phyloP scores from a whole-genome alignment of 2,113 vertebrate genomes.

The Dicentrarchus labrax region DNA sequence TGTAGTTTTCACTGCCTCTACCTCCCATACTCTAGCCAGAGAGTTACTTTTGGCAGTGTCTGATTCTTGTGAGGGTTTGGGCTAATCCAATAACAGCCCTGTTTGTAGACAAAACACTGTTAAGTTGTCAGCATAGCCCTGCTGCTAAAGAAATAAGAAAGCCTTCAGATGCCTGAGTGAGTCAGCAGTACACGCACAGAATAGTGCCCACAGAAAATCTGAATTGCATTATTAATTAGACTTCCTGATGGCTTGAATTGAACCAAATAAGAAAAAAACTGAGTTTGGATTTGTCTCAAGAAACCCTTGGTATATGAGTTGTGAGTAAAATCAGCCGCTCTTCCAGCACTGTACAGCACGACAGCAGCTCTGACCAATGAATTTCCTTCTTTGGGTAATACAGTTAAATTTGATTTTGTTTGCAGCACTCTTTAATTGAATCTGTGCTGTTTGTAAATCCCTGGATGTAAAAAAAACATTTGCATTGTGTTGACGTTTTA shows the following conservation, averaged over 20 bases:
- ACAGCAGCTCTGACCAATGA: not conserved
- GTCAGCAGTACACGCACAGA: conserved; percentile 57
- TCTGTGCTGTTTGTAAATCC: not conserved
- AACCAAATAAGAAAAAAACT: not conserved
- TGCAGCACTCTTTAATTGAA: not conserved
- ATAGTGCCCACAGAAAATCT: conserved; percentile 33
- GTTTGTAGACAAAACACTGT: conserved; percentile 62
- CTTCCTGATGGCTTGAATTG: not conserved
- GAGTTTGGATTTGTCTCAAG: not conserved
- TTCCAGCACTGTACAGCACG: not conserved
- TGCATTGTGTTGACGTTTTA: not conserved
- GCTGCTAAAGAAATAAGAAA: conserved; percentile 56
- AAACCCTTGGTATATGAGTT: not conserved
- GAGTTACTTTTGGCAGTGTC: conserved; percentile 45
- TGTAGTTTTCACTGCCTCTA: conserved; percentile 14
- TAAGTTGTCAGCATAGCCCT: conserved; percentile 63
- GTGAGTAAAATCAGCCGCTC: not conserved
- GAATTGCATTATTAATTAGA: conserved; percentile 37
- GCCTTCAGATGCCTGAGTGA: conserved; percentile 55
- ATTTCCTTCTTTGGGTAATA: not conserved
- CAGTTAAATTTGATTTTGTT: not conserved
- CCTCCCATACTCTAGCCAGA: conserved; percentile 1
- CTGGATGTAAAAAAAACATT: not conserved
- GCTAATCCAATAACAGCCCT: conserved; percentile 73
- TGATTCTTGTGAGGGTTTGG: conserved; percentile 55